Evolutionary conservation across 1,140 invertebrate species (phyloP), one percentile per base, ranked within the genome.

Genomic region (Polypedilum pembai): DNA sequence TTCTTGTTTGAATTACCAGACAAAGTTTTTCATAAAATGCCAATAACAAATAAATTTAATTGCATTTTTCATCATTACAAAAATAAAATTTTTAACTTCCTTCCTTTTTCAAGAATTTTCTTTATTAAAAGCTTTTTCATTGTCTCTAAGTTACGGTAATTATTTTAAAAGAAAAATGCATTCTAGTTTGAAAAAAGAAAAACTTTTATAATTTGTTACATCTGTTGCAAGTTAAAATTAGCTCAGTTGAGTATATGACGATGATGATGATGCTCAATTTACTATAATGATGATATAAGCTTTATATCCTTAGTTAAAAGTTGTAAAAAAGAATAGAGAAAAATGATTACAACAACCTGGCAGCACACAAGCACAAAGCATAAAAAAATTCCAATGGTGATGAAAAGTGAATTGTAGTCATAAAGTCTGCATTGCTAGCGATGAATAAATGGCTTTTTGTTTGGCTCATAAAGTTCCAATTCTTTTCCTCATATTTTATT

Each of bases 371-470:
- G 24, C 5, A 3, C 1, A 33, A 33, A 1, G 24, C 1, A 33
- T 1, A 33, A 5, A 33, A 33, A 33, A 33, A 33, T 3, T 33
- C 24, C 24, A 33, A 33, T 33, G 24, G 24, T 33, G 45, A n/a
- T 56, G 45, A 56, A 33, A 33, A 33, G 2, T 56, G 45, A 56
- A 56, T 56, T 33, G 24, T 33, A 33, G 45, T n/a, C 45, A 56
- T 56, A 56, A 56, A 56, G 45, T 56, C 45, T 56, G n/a, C 45
- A 56, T 15, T 56, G 45, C 12, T 33, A 33, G 24, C 45, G 12
- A n/a, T 56, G 45, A 56, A 56, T 56, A 56, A 56, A 56, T 56
- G 45, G 45, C 45, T 56, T 56, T n/a, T 56, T 56, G 45, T 56
- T 56, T 56, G 45, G 45, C 45, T 56, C 45, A 56, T 56, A 56